phyloP scores from a whole-genome alignment of 2,888 invertebrate genomes.

The Drosophila lacicola region DNA sequence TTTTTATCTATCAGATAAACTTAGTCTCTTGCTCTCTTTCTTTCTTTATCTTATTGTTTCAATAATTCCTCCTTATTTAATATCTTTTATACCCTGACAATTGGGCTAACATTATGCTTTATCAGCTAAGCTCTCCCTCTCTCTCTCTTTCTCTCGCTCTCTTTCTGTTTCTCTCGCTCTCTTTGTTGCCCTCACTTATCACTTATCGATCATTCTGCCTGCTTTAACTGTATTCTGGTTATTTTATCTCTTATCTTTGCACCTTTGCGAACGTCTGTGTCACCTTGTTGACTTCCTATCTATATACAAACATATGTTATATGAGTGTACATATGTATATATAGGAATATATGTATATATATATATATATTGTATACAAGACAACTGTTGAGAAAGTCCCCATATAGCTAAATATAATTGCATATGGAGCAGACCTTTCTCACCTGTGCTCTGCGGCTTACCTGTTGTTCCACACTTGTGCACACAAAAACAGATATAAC shows the following conservation, averaged over 20 bases:
- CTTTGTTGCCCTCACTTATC: constrained; percentile 1
- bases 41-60: not conserved
- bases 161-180: not conserved
- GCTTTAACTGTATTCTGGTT: constrained; percentile 5
- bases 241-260: constrained; percentile 35
- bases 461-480: constrained; percentile 22
- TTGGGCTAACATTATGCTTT: not conserved
- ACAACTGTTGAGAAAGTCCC: constrained; percentile 37
- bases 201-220: constrained; percentile 31
- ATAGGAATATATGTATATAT: constrained; percentile 2
- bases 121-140: not conserved
- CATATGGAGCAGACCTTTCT: constrained; percentile 16
- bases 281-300: constrained; percentile 24
- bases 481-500: constrained; percentile 19
- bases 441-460: constrained; percentile 8
- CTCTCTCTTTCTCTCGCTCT: not conserved
- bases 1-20: no score
- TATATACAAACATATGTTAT: not conserved
- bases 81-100: not conserved
- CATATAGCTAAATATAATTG: constrained; percentile 19
- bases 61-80: not conserved
- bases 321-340: not conserved
- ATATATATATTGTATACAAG: constrained; percentile 20
- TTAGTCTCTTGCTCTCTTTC: no score
- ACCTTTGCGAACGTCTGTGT: constrained; percentile 6